phyloP scores from a whole-genome alignment of 2,113 vertebrate species.

The Percopsis transmontana region DNA sequence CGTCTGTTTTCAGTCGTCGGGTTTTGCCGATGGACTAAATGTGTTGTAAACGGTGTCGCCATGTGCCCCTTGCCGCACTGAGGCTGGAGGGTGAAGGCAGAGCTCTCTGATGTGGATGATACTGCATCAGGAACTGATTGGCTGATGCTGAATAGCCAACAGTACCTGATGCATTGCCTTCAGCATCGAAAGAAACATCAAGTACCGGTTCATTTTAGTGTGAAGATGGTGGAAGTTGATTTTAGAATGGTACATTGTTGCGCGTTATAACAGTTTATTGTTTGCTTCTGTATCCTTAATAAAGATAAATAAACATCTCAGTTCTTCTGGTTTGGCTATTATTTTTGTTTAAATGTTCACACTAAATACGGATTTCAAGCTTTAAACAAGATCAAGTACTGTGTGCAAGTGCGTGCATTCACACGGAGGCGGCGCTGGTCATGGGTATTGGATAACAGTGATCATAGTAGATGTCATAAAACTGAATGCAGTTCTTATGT shows the following conservation, averaged over 20 bases:
- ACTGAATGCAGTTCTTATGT: slow-evolving; percentile 30
- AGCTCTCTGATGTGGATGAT: slow-evolving; percentile 93
- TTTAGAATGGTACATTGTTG: neutral
- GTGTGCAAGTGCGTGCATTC: neutral
- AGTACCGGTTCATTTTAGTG: slow-evolving; percentile 3
- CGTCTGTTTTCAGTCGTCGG: slow-evolving; percentile 23
- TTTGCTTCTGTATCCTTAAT: neutral
- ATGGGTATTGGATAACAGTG: slow-evolving; percentile 39
- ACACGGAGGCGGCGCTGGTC: neutral
- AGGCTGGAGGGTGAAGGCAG: slow-evolving; percentile 43
- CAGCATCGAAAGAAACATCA: slow-evolving; percentile 92
- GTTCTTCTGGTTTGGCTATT: neutral
- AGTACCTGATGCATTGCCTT: slow-evolving; percentile 98
- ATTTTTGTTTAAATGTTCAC: neutral
- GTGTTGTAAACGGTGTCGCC: slow-evolving; percentile 6
- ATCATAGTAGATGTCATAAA: slow-evolving; percentile 41
- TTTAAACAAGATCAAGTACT: neutral
- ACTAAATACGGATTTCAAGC: neutral
- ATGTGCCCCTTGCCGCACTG: slow-evolving; percentile 11
- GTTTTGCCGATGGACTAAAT: slow-evolving; percentile 8
- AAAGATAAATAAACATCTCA: neutral
- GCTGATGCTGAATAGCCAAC: slow-evolving; percentile 86
- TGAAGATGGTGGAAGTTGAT: neutral
- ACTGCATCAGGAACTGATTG: slow-evolving; percentile 99
- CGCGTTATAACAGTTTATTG: neutral